Conservation (phyloP, 2,797 vertebrate genomes). For the Cynopterus sphinx region DNA sequence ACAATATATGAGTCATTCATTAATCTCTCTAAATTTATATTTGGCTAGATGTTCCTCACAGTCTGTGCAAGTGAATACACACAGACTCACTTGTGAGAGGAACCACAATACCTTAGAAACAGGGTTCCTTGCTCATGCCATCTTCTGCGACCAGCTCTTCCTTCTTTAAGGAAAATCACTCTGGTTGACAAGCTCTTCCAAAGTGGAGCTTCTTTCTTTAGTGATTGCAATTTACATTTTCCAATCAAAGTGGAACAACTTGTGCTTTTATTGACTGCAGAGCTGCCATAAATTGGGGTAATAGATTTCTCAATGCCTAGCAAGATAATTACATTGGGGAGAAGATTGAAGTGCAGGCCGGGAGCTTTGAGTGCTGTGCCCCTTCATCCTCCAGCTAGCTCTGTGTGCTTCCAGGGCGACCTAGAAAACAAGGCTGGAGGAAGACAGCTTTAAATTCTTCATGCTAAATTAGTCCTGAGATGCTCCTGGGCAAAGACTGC, state of each 20-base stretch:
- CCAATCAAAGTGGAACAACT: conserved; percentile 47
- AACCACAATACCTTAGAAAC: neutral
- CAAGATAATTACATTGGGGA: conserved; percentile 71
- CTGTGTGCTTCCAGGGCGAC: neutral
- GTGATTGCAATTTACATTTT: conserved; percentile 62
- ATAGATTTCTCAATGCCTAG: conserved; percentile 73
- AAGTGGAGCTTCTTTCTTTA: conserved; percentile 9
- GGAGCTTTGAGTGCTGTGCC: neutral
- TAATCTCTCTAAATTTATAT: neutral
- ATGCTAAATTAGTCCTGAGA: conserved; percentile 72
- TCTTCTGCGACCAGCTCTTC: neutral
- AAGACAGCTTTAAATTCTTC: conserved; percentile 59
- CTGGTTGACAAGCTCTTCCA: conserved; percentile 61
- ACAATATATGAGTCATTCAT: neutral
- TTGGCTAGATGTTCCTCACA: neutral
- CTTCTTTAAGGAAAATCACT: neutral
- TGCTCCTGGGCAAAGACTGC: conserved; percentile 76
- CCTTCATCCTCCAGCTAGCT: conserved; percentile 25
- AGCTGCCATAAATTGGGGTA: conserved; percentile 73
- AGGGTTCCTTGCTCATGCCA: neutral
- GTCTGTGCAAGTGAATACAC: neutral
- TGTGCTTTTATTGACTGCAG: conserved; percentile 71
- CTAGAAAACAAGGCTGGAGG: conserved; percentile 55
- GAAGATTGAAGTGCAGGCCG: conserved; percentile 64
- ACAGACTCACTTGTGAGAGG: neutral